Evolutionary conservation across 2,797 vertebrate species (phyloP), one percentile per base, ranked within the genome.

Genomic region (Danio jaintianensis): DNA sequence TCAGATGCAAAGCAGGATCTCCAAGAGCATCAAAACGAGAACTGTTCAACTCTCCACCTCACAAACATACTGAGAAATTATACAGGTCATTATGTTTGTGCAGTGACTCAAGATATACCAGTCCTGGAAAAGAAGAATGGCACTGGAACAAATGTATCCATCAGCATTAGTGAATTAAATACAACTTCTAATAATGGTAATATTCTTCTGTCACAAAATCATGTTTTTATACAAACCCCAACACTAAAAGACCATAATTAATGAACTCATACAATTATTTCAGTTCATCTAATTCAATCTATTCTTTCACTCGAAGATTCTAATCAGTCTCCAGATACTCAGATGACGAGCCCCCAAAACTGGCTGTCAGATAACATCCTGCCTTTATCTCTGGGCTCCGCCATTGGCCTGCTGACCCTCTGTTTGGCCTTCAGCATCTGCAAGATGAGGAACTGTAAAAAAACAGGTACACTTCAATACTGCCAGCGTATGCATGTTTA

Each of bases 111-210:
- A 72, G 70, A 59, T 40, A 73, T 73, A 15, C 70, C 70, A 2
- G 0, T 2, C 53, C 42, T 73, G 13, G 0, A 6, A 43, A 0
- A 0, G 0, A 0, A 1, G 0, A 4, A 0, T 0, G 42, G 40
- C 2, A 5, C 0, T 7, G 3, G 13, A 73, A 73, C 42, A 9
- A 1, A 0, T 16, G 0, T 55, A 38, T 43, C 9, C 4, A 0
- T 66, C 12, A 36, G 0, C 0, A 4, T 12, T 8, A 7, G 6
- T 29, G 6, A 11, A 29, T 29, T 1, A 29, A 29, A 29, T 29
- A 29, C 29, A 29, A 29, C 29, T 29, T 29, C 29, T 29, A 3
- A 29, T 29, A 29, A 29, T 29, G 29, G 29, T 29, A 29, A 29
- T 29, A 29, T 29, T 29, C 29, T 29, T 29, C 29, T 29, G 29